Conservation (phyloP, 1,140 invertebrate genomes). For the Drosophila melanica region DNA sequence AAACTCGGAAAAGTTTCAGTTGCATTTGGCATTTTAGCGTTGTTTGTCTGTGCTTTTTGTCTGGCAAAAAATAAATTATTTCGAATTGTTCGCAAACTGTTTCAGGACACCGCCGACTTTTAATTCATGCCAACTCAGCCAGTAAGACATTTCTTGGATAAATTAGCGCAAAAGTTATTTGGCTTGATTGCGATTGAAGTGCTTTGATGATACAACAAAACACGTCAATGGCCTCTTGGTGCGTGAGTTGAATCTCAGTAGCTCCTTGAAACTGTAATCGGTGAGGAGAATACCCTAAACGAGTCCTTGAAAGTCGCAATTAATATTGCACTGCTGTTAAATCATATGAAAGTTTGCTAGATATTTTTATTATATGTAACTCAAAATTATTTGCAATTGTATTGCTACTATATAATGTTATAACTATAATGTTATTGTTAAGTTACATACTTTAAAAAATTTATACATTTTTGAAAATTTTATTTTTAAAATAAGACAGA, state of each 20-base stretch:
- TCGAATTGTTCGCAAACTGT: slow-evolving; percentile 52
- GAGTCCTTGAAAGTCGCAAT: background rate
- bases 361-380: too few species aligned
- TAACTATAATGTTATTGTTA: too few species aligned
- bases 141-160: slow-evolving; percentile 45
- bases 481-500: too few species aligned
- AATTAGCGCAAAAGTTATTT: slow-evolving; percentile 69
- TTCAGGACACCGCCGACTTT: slow-evolving; percentile 42
- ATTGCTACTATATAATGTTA: too few species aligned
- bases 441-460: too few species aligned
- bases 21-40: slow-evolving; percentile 39
- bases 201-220: slow-evolving; percentile 39
- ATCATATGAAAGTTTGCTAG: too few species aligned
- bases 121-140: slow-evolving; percentile 50
- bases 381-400: too few species aligned
- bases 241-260: slow-evolving; percentile 43
- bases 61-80: slow-evolving; percentile 56
- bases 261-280: background rate
- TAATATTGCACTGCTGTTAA: background rate
- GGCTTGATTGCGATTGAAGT: slow-evolving; percentile 51
- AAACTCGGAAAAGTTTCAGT: slow-evolving; percentile 45
- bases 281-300: slow-evolving; percentile 9
- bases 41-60: slow-evolving; percentile 47
- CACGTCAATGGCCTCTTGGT: slow-evolving; percentile 40
- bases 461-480: too few species aligned